These are phyloP conservation scores for Menura novaehollandiae DNA, from an alignment of 2,113 vertebrate species.

Conservation along the genomic window DNA sequence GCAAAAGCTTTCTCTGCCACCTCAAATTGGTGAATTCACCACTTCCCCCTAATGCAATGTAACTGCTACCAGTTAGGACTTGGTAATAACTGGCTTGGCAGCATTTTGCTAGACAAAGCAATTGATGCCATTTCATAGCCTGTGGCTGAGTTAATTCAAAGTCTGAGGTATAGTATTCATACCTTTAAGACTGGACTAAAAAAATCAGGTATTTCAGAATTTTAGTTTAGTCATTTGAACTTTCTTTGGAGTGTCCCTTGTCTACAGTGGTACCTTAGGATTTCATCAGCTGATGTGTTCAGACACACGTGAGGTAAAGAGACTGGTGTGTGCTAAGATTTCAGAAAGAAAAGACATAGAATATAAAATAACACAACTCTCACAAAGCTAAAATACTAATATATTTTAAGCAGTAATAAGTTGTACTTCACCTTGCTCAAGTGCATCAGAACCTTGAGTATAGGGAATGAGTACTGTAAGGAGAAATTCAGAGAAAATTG, in stretches of 20 bases:
- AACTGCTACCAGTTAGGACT: neutral
- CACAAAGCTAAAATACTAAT: neutral
- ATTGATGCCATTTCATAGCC: neutral
- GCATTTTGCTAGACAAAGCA: neutral
- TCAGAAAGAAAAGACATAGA: neutral
- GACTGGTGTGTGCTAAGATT: neutral
- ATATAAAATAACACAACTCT: neutral
- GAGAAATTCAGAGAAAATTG: neutral
- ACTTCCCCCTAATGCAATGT: neutral
- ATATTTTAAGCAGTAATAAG: neutral
- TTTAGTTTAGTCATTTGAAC: neutral
- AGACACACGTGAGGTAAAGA: neutral
- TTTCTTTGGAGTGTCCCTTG: neutral
- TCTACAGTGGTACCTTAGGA: neutral
- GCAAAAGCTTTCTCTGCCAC: neutral
- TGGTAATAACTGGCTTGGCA: neutral
- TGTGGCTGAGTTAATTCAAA: neutral
- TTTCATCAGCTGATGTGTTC: neutral
- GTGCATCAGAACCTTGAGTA: neutral
- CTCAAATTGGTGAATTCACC: neutral
- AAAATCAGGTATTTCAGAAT: neutral
- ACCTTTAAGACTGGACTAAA: neutral
- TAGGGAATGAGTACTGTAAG: neutral
- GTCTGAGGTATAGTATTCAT: neutral
- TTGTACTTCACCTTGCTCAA: neutral